Evolutionary conservation across 64 coral and sea anemone species (phyloP).

Genomic region (Trachythela sp.): DNA sequence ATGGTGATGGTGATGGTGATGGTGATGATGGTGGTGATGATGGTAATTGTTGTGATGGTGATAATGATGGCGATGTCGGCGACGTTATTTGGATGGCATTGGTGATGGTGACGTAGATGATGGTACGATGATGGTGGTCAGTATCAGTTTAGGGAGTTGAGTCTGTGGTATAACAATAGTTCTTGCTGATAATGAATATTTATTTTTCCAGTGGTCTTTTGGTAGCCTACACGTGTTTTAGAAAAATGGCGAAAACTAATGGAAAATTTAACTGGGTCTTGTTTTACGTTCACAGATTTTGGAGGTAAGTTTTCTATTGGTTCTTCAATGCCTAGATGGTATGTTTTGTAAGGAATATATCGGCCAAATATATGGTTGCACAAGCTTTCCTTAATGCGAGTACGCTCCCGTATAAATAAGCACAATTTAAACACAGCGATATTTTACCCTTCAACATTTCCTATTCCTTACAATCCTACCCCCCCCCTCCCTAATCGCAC

Average conservation of each 20-base stretch:
- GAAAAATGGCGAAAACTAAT: slow-evolving; percentile 51
- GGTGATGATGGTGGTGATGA: background rate
- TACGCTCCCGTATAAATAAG: no score
- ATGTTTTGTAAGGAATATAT: no score
- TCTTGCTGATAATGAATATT: background rate
- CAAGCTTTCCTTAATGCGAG: no score
- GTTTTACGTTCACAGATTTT: slow-evolving; percentile 87
- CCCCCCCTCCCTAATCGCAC: no score
- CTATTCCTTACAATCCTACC: no score
- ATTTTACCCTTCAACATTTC: no score
- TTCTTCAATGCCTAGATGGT: no score
- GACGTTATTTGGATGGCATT: background rate
- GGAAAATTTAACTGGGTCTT: slow-evolving; percentile 50
- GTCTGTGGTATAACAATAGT: no score
- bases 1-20: no score
- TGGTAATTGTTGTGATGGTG: background rate
- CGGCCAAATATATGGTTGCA: no score
- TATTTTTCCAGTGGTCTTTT: slow-evolving; percentile 57
- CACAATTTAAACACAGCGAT: no score
- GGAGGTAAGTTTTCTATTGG: slow-evolving; percentile 38
- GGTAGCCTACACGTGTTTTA: slow-evolving; percentile 69
- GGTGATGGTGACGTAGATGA: background rate
- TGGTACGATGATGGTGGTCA: background rate
- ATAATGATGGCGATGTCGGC: background rate
- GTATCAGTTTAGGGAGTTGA: no score